Base-by-base conservation (phyloP, 1,140 invertebrate species). In the Drosophila rufa region DNA sequence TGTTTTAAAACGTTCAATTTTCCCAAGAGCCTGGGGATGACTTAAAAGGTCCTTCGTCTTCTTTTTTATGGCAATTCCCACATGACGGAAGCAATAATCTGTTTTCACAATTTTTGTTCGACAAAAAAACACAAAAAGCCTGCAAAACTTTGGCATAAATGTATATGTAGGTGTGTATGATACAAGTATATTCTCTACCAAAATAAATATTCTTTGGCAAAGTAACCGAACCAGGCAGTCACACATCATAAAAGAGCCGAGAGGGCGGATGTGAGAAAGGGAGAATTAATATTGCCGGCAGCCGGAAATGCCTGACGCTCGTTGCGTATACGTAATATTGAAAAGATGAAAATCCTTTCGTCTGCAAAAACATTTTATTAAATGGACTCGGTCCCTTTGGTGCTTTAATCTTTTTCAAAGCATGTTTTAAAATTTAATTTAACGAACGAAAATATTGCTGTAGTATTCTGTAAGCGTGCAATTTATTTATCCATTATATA, bases 41-140 rank as follows among this genome's bases (percentile, higher is more conserved):
- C 68, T 71, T 73, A 40, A 71, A 73, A 73, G 51, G 53, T n/a
- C 53, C 46, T 38, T 71, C 17, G 38, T 22, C 38, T 65, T 65
- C 36, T 19, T 50, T 57, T 70, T 73, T 71, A 50, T 65, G 43
- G 48, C 47, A 60, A 48, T 73, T 58, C 58, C 58, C 67, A 79
- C 67, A 82, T 70, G 65, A 50, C 22, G 84, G 76, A 78, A 78
- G 84, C 73, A 89, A 89, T 87, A 87, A 87, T 87, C 84, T 74
- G 84, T 79, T 77, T 80, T 77, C 61, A 78, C 57, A 67, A 74
- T 83, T 80, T 80, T 55, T 15, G 33, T 55, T 38, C 14, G 47
- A 66, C 56, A 64, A 47, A 76, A 60, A 67, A 27, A 42, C 64
- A 67, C 67, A 46, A 65, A 79, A 36, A 17, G 58, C 45, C 57